phyloP scores from a whole-genome alignment of 2,113 vertebrate genomes.

The Heterotilapia buettikoferi region DNA sequence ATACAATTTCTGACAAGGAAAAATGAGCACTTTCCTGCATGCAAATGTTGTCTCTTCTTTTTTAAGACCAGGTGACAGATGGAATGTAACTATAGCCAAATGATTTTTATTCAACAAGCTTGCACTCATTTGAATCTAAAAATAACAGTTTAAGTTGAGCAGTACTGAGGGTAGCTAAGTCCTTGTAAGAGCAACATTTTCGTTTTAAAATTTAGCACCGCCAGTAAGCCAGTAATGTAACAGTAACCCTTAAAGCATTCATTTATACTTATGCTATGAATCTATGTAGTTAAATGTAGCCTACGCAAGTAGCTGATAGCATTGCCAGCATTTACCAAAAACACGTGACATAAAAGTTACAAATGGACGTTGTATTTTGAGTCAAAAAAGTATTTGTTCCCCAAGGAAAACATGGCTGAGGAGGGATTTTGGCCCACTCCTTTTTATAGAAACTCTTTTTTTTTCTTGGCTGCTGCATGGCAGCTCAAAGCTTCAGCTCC shows the following conservation, averaged over 20 bases:
- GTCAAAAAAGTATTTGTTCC: not conserved
- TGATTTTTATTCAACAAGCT: not conserved
- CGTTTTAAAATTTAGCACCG: not conserved
- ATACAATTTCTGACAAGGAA: not conserved
- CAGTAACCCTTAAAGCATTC: not conserved
- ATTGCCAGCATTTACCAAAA: not conserved
- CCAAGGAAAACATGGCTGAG: not conserved
- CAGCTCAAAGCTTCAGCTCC: not conserved
- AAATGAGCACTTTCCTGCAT: not conserved
- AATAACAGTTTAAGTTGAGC: not conserved
- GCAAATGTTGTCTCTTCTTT: not conserved
- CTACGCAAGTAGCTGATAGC: fast-evolving
- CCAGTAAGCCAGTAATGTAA: not conserved
- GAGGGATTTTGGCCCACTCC: not conserved
- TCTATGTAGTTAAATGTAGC: not conserved
- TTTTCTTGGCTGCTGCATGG: not conserved
- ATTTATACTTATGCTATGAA: not conserved
- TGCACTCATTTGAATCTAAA: not conserved
- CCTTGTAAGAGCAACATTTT: not conserved
- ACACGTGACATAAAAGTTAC: not conserved
- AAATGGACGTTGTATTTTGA: not conserved
- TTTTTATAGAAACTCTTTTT: not conserved
- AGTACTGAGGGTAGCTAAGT: not conserved
- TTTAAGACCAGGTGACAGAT: not conserved
- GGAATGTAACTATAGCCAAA: not conserved